Percentiles rank a stretch among this genome's conserved stretches.
phyloP scores from a whole-genome alignment of 2,888 invertebrate species.

The Aleiodes testaceus region DNA sequence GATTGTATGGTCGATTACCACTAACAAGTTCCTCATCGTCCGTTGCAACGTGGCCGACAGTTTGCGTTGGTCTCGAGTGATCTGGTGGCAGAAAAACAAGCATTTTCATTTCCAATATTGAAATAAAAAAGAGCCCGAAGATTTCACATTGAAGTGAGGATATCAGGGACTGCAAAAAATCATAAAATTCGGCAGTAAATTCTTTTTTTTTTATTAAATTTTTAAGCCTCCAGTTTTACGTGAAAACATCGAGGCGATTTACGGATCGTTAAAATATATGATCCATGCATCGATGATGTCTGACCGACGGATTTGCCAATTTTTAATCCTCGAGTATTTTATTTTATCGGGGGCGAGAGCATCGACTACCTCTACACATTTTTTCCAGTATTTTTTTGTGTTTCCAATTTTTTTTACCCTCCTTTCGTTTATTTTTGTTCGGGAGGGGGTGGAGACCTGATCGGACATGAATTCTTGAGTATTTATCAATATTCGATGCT shows the following conservation, averaged over 20 bases:
- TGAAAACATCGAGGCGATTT: conserved; percentile 52
- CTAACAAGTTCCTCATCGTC: conserved; percentile 62
- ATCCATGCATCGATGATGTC: conserved; percentile 68
- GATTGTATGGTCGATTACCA: conserved; percentile 65
- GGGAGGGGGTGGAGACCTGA: not conserved
- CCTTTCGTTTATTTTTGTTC: not conserved
- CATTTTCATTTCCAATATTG: conserved; percentile 1
- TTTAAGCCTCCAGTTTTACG: conserved; percentile 36
- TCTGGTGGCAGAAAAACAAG: conserved; percentile 54
- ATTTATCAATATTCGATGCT: conserved; percentile 26
- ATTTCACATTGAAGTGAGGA: not conserved
- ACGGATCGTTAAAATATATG: conserved; percentile 58
- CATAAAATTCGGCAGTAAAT: conserved; percentile 27
- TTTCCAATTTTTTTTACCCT: conserved; percentile 44
- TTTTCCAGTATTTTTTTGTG: conserved; percentile 18
- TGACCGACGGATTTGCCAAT: conserved; percentile 72
- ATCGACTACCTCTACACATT: conserved; percentile 13
- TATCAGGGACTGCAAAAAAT: conserved; percentile 19
- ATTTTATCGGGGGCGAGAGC: conserved; percentile 44
- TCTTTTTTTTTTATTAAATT: conserved; percentile 40
- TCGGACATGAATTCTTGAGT: conserved; percentile 15
- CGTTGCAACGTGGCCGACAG: conserved; percentile 59
- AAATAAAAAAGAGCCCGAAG: not conserved
- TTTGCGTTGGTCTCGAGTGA: conserved; percentile 64
- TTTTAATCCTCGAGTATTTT: conserved; percentile 68